phyloP scores from a whole-genome alignment of 2,888 invertebrate species.

The Caenorhabditis sp. region DNA sequence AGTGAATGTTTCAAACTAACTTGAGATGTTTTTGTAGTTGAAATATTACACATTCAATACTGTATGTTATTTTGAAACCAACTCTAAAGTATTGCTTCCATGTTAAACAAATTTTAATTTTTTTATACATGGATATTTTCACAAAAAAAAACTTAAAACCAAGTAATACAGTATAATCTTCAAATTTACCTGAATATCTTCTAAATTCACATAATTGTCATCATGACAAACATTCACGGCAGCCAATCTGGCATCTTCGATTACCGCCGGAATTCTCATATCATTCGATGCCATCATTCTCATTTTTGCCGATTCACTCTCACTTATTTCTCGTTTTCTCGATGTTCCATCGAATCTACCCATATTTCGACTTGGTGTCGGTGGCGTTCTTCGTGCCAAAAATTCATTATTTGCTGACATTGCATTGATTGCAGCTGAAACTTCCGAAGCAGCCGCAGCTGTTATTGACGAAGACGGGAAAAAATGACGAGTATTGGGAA shows the following conservation, averaged over 20 bases:
- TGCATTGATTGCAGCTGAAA: slow-evolving; percentile 26
- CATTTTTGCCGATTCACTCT: slow-evolving; percentile 7
- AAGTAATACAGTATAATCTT: background rate
- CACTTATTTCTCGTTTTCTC: slow-evolving; percentile 1
- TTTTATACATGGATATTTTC: too few relatives aligned
- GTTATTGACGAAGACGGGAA: slow-evolving; percentile 11
- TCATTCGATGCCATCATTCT: slow-evolving; percentile 7
- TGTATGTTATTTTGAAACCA: too few relatives aligned
- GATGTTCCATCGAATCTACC: slow-evolving; percentile 14
- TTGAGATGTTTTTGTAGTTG: too few relatives aligned
- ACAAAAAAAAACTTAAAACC: too few relatives aligned
- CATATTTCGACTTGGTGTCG: slow-evolving; percentile 21
- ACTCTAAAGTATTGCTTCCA: too few relatives aligned
- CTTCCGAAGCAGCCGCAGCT: slow-evolving; percentile 30
- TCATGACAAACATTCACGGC: slow-evolving; percentile 28
- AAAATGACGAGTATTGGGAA: slow-evolving; percentile 6
- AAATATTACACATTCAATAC: too few relatives aligned
- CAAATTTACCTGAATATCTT: slow-evolving; percentile 29
- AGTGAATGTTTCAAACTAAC: too few relatives aligned
- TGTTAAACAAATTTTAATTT: too few relatives aligned
- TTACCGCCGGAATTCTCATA: slow-evolving; percentile 14
- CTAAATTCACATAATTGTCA: slow-evolving; percentile 38
- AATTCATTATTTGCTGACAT: slow-evolving; percentile 12
- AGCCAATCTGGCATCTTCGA: slow-evolving; percentile 24
- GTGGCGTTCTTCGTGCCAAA: slow-evolving; percentile 11